These are phyloP conservation scores for Chaetogeoica ovagalla DNA, from an alignment of 2,888 invertebrate species.

Conservation along the genomic window DNA sequence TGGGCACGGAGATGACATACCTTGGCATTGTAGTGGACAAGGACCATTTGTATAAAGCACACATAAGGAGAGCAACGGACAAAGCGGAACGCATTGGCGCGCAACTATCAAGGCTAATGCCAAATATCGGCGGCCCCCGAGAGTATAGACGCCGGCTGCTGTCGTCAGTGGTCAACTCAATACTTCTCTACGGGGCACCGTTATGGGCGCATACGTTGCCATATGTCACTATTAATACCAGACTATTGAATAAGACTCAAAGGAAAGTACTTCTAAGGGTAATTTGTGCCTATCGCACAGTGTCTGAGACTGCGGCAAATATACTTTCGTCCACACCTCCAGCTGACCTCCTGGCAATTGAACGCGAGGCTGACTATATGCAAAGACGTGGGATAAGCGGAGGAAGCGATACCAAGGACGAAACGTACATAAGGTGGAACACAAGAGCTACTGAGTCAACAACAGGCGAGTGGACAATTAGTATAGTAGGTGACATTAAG, in stretches of 20 bases:
- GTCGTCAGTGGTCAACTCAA: background rate
- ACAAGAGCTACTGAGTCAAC: too few species aligned
- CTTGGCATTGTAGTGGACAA: background rate
- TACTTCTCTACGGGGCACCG: background rate
- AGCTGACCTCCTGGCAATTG: background rate
- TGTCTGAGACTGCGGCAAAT: background rate
- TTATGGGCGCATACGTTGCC: background rate
- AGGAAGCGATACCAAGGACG: too few species aligned
- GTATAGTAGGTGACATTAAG: too few species aligned
- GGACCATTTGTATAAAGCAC: background rate
- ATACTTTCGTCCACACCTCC: background rate
- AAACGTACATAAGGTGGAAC: too few species aligned
- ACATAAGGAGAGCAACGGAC: background rate
- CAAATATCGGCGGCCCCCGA: background rate
- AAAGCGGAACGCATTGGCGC: background rate
- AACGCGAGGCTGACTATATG: background rate
- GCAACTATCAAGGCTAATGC: background rate
- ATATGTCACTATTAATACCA: background rate
- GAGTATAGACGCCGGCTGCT: background rate
- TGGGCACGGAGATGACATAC: background rate
- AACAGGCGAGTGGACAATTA: too few species aligned
- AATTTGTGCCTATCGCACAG: background rate
- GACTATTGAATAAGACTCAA: background rate
- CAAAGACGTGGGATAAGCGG: too few species aligned
- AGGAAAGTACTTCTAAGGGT: too few species aligned